phyloP scores from a whole-genome alignment of 1,140 invertebrate genomes.

The Charaxes varanes region DNA sequence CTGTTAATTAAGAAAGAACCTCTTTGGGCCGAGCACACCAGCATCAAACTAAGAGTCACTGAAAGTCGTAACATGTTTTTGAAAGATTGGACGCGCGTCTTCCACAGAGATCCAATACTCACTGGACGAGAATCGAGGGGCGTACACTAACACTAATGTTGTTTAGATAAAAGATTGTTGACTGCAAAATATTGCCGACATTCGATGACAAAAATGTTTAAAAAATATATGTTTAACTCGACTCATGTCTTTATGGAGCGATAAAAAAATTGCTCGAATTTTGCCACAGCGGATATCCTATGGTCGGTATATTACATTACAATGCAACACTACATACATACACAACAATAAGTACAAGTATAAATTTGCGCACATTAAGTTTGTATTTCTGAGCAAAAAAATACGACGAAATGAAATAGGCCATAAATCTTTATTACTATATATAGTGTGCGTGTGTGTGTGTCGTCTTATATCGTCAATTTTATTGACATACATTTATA shows the following conservation, averaged over 20 bases:
- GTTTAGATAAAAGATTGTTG: conserved; percentile 48
- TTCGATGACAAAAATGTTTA: conserved; percentile 12
- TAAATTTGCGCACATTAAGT: too few species aligned
- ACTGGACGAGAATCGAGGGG: conserved; percentile 11
- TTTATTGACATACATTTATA: too few species aligned
- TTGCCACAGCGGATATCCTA: too few species aligned
- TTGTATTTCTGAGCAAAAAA: too few species aligned
- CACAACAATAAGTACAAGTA: too few species aligned
- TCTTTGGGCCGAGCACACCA: conserved; percentile 29
- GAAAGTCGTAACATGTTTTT: conserved; percentile 29
- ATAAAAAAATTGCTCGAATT: conserved; percentile 1
- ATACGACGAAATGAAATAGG: too few species aligned
- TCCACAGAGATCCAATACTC: background rate
- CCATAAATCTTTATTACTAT: too few species aligned
- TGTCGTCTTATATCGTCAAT: too few species aligned
- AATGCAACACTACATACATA: too few species aligned
- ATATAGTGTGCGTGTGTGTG: too few species aligned
- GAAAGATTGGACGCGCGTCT: background rate
- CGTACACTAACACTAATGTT: conserved; percentile 24
- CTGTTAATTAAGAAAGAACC: conserved; percentile 30
- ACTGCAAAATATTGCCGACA: conserved; percentile 33
- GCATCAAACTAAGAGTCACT: conserved; percentile 23
- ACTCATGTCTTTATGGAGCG: conserved; percentile 2
- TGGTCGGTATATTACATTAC: too few species aligned
- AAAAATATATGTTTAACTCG: background rate